phyloP scores from a whole-genome alignment of 92 coral and sea anemone genomes.

The Epizoanthus stellaris region DNA sequence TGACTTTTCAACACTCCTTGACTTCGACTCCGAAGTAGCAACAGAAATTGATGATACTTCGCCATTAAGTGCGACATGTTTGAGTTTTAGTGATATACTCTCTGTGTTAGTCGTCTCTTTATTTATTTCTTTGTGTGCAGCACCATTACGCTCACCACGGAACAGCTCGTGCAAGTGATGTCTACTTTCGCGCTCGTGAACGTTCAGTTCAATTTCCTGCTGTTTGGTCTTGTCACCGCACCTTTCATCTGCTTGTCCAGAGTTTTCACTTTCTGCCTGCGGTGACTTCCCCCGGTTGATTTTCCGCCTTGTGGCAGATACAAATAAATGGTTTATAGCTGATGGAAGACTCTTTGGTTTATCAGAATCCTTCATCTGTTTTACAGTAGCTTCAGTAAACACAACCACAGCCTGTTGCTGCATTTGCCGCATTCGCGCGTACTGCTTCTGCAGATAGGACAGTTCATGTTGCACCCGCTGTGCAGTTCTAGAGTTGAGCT shows the following conservation, averaged over 20 bases:
- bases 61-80: conserved; percentile 85
- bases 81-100: conserved; percentile 60
- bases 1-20: conserved; percentile 38
- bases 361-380: conserved; percentile 92
- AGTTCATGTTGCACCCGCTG: conserved; percentile 67
- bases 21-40: conserved; percentile 43
- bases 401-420: conserved; percentile 98
- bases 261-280: conserved; percentile 44
- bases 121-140: conserved; percentile 22
- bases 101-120: conserved; percentile 4
- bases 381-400: conserved; percentile 85
- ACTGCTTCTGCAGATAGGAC: conserved; percentile 86
- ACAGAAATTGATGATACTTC: conserved; percentile 83
- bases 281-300: conserved; percentile 62
- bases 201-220: conserved; percentile 70
- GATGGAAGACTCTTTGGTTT: conserved; percentile 77
- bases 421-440: conserved; percentile 91
- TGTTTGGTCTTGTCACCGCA: conserved; percentile 38
- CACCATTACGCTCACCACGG: conserved; percentile 78
- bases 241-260: conserved; percentile 38
- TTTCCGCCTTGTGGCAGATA: conserved; percentile 84
- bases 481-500: conserved; percentile 59
- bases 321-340: conserved; percentile 95
- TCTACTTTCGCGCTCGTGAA: conserved; percentile 80
- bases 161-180: conserved; percentile 89